Conservation (phyloP, 2,888 invertebrate species). For the Hirudinaria manillensis region DNA sequence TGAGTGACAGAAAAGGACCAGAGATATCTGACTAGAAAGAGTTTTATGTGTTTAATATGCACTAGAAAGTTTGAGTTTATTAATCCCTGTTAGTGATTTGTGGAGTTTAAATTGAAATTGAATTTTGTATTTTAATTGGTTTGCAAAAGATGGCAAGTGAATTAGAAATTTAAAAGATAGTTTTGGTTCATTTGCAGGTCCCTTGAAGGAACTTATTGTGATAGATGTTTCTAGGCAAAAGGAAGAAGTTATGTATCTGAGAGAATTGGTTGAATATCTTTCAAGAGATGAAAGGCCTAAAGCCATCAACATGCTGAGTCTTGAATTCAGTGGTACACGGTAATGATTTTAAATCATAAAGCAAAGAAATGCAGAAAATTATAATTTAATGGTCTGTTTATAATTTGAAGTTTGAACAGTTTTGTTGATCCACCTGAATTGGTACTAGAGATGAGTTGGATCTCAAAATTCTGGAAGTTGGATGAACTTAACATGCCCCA, state of each 20-base stretch:
- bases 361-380: too few species aligned
- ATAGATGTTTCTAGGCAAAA: slow-evolving; percentile 30
- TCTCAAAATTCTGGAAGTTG: slow-evolving; percentile 27
- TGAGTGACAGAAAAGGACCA: too few species aligned
- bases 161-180: too few species aligned
- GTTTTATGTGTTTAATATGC: too few species aligned
- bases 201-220: slow-evolving; percentile 27
- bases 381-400: too few species aligned
- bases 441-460: slow-evolving; percentile 31
- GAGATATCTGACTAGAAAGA: too few species aligned
- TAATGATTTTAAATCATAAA: too few species aligned
- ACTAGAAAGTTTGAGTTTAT: too few species aligned
- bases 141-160: too few species aligned
- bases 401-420: neutral
- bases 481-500: slow-evolving; percentile 22
- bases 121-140: too few species aligned
- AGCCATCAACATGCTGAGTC: slow-evolving; percentile 28
- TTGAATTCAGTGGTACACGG: slow-evolving; percentile 32
- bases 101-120: too few species aligned
- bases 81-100: too few species aligned
- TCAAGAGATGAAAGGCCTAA: neutral
- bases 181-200: slow-evolving; percentile 22
- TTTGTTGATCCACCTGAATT: slow-evolving; percentile 27
- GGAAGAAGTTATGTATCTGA: slow-evolving; percentile 29
- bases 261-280: slow-evolving; percentile 28